Evolutionary conservation across 2,888 invertebrate genomes (phyloP), one percentile per base, ranked within the genome.

Genomic region (Conops quadrifasciatus): DNA sequence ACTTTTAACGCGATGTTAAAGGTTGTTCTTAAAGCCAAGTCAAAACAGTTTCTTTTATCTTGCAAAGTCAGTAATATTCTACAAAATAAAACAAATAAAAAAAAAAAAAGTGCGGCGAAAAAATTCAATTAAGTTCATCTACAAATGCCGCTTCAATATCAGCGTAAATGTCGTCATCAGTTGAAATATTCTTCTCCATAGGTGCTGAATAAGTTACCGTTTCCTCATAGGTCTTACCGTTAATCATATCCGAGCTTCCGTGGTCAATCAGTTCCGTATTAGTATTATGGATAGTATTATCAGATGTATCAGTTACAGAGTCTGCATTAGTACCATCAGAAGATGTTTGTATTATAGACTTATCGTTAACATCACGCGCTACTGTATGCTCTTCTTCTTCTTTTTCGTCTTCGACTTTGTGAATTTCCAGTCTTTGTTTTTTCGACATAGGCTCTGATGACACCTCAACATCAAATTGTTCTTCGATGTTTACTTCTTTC

Each of bases 91-190:
- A 36, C 9, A 36, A 36, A 36, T 36, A 36, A 9, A 36, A 36
- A 36, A 36, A 36, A 36, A 4, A 36, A 36, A 36, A 36, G 5
- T 9, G 36, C 9, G 9, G 9, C 36, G 36, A 36, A 36, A 36
- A 36, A 11, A 15, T 26, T 71, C 74, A 77, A 71, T 77, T 74
- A 56, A 79, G 72, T 71, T 80, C 79, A 71, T 79, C 78, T 7
- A 80, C 78, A 75, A 80, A 80, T 13, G 75, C 68, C 4, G 78
- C 75, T 45, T 74, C 75, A 51, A 80, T 78, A 53, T 79, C 78
- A 2, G 69, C 75, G 43, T 76, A 28, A 13, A 71, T 51, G 24
- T 75, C 73, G 2, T 75, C 66, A 19, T 73, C 65, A 0, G 45
- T 24, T 4, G 45, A n/a, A 7, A 49, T 21, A 1, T 15, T 58